Conservation (phyloP, 1,140 invertebrate species). For the Trichoplusia ni region DNA sequence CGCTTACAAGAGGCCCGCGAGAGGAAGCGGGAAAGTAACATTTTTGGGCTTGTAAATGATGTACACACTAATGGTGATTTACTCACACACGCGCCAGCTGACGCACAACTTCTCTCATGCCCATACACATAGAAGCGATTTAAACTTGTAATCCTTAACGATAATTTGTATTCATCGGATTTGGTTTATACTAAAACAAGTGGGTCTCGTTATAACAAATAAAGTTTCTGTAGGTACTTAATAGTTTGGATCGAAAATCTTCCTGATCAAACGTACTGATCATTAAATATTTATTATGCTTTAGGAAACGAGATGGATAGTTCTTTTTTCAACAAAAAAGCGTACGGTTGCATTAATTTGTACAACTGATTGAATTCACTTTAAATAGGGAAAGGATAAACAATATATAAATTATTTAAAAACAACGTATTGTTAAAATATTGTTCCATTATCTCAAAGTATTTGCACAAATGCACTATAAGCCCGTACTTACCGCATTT, state of each 20-base stretch:
- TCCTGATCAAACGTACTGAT: no score
- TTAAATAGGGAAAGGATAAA: no score
- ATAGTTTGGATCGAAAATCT: background rate
- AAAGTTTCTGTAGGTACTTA: background rate
- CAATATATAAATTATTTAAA: no score
- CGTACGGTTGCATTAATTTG: no score
- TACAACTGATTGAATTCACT: no score
- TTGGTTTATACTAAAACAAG: conserved; percentile 55
- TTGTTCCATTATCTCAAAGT: no score
- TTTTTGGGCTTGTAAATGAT: conserved; percentile 76
- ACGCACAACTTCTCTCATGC: conserved; percentile 56
- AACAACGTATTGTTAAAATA: no score
- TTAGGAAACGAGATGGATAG: no score
- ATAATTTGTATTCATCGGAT: conserved; percentile 79
- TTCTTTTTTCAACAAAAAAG: no score
- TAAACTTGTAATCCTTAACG: conserved; percentile 80
- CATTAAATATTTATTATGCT: no score
- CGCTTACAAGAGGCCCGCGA: conserved; percentile 54
- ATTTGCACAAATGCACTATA: no score
- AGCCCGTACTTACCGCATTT: no score
- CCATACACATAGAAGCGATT: conserved; percentile 72
- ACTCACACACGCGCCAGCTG: conserved; percentile 55
- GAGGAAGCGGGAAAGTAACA: conserved; percentile 72
- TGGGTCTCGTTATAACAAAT: conserved; percentile 19
- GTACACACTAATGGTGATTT: conserved; percentile 68